Conservation (phyloP, 2,113 vertebrate genomes). For the Poeciliopsis prolifica region DNA sequence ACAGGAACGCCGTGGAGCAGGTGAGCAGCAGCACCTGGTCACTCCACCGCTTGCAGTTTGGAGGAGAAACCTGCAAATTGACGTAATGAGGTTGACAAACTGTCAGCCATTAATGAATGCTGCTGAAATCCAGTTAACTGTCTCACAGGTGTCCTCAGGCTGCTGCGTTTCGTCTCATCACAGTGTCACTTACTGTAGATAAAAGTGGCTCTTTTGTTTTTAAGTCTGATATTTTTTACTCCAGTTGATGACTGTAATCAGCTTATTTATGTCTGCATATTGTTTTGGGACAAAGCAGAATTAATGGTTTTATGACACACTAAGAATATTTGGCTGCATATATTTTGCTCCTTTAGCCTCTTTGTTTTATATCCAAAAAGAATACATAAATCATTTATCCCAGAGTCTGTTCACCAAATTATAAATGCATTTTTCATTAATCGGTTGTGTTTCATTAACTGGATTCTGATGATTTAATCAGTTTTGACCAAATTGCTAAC, state of each 20-base stretch:
- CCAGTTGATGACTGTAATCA: neutral
- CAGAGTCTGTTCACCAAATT: too few relatives aligned
- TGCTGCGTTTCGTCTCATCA: conserved; percentile 34
- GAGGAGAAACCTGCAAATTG: conserved; percentile 40
- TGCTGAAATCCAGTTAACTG: conserved; percentile 55
- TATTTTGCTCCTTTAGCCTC: too few relatives aligned
- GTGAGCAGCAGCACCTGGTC: conserved; percentile 65
- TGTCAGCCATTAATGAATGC: conserved; percentile 67
- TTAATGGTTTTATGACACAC: neutral
- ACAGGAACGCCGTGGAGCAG: conserved; percentile 56
- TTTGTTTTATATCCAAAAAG: too few relatives aligned
- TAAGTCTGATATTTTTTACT: neutral
- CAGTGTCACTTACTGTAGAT: conserved; percentile 32
- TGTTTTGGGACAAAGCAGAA: neutral
- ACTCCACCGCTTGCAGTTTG: conserved; percentile 39
- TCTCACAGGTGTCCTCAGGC: conserved; percentile 50
- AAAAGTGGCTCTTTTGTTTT: neutral
- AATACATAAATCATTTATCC: too few relatives aligned
- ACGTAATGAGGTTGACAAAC: conserved; percentile 74
- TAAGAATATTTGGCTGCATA: neutral
- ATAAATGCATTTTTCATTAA: too few relatives aligned
- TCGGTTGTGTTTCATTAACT: too few relatives aligned
- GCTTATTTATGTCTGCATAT: neutral
- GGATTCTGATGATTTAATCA: too few relatives aligned
- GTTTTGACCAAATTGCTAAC: too few relatives aligned